Evolutionary conservation across 2,888 invertebrate genomes (phyloP), one percentile per base, ranked within the genome.

Genomic region (Rugalucina vietnamica): DNA sequence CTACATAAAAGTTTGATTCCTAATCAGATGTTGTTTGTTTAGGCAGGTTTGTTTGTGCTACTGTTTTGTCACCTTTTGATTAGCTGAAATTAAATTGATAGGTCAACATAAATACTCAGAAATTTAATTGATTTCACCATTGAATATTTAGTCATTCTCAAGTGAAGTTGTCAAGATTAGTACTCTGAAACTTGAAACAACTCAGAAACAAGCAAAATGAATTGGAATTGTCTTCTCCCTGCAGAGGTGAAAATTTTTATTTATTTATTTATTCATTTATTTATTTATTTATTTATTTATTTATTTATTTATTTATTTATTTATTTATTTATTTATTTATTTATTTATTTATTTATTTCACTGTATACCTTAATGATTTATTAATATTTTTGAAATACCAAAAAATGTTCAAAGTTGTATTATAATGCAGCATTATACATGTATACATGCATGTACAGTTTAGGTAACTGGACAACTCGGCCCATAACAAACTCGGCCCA

Each of bases 181-280:
- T n/a, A n/a, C n/a, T n/a, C n/a, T n/a, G n/a, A n/a, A n/a, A n/a
- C n/a, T n/a, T n/a, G n/a, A n/a, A n/a, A n/a, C n/a, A n/a, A n/a
- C n/a, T n/a, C n/a, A n/a, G n/a, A n/a, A n/a, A 43, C 12, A 27
- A 5, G 27, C 60, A 65, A 4, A 18, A 65, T 65, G 65, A 32
- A 12, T 34, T 65, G 65, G 65, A 65, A 32, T 34, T 65, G 65
- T 29, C 18, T 65, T 65, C 34, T 34, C 21, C 65, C 65, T 12
- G 32, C 65, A 34, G 65, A 34, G 65, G 65, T 65, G 57, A 65
- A n/a, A n/a, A n/a, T n/a, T n/a, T 34, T 65, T 65, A 34, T 60
- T 60, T 60, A n/a, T 60, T 60, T 60, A 60, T 60, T 60, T 10
- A 24, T 60, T 24, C 8, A 43, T 18, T 18, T 18, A 43, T 43